Evolutionary conservation across 1,140 invertebrate species (phyloP), one percentile per base, ranked within the genome.

Genomic region (Oedothorax gibbosus): DNA sequence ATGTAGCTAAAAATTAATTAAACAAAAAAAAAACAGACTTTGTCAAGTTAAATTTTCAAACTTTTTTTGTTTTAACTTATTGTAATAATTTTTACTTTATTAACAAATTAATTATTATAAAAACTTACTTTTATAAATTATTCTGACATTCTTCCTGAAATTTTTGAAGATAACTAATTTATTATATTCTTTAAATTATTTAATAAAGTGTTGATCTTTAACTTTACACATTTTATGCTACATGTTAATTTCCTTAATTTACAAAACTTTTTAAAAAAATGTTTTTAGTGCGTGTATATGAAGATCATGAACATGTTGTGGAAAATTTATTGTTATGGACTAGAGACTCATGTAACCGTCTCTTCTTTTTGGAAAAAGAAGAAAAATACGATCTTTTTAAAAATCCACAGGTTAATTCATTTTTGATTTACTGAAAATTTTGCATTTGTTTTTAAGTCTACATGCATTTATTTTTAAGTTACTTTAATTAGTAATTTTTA

Each of bases 261-360:
- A 3, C n/a, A 11, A n/a, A 3, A 20, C 12, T 20, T 20, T 66
- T 66, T 15, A 7, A 7, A 66, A 66, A 66, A 7, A 7, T 12
- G 14, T 84, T 86, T n/a, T 35, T 91, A 99, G 98, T 99, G 88
- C 89, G 93, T 51, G 93, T 99, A 49, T 98, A 98, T 89, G 98
- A 99, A 92, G 98, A 99, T 88, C 96, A 99, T 89, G 98, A 99
- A 89, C 93, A 96, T 88, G 90, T 99, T 87, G 97, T 99, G 11
- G 97, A 99, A 87, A 99, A 99, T 91, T 92, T 99, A 86, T 94
- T 99, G 90, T 92, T 97, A 87, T 99, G 98, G 98, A 97, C 97
- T 2, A 92, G 96, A 75, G 97, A 99, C 88, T 98, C 97, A 0
- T 97, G 96, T 89, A 99, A 99, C 90, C 97, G 97, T 89, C 93